Conservation (phyloP, 2,888 invertebrate genomes). For the Cryptops parisi region DNA sequence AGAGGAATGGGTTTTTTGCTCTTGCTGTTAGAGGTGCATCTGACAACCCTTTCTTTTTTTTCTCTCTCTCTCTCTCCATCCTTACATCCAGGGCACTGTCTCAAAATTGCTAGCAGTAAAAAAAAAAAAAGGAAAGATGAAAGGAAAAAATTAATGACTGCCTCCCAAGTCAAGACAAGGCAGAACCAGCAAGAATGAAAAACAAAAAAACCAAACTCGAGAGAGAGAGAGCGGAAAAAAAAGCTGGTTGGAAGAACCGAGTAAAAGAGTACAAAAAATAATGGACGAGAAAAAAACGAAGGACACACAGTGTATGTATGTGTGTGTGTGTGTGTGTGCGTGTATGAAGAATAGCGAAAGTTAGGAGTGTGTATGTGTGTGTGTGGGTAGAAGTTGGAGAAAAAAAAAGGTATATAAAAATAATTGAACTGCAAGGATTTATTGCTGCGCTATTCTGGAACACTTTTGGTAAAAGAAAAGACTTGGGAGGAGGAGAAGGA, state of each 20-base stretch:
- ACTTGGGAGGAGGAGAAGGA: not conserved
- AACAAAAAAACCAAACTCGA: not conserved
- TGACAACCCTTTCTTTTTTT: constrained; percentile 11
- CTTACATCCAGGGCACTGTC: not conserved
- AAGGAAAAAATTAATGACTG: constrained; percentile 6
- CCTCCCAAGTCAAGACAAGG: constrained; percentile 3
- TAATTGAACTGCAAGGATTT: constrained; percentile 10
- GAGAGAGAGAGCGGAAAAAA: not conserved
- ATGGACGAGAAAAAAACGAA: too few relatives aligned
- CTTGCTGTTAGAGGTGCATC: not conserved
- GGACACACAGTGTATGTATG: too few relatives aligned
- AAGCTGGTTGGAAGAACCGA: not conserved
- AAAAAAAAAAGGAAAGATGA: not conserved
- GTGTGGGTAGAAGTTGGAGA: not conserved
- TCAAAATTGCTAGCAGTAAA: not conserved
- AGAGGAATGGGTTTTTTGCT: not conserved
- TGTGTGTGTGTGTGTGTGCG: too few relatives aligned
- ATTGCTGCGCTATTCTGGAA: constrained; percentile 1
- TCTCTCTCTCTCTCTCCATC: too few relatives aligned
- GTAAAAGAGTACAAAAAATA: too few relatives aligned
- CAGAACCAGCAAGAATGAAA: not conserved
- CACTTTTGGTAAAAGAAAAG: not conserved
- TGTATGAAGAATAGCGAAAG: too few relatives aligned
- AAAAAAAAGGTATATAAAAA: constrained; percentile 2
- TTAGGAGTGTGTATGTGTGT: too few relatives aligned